Base-by-base conservation (phyloP, 2,888 invertebrate species). In the Rugalucina vietnamica region DNA sequence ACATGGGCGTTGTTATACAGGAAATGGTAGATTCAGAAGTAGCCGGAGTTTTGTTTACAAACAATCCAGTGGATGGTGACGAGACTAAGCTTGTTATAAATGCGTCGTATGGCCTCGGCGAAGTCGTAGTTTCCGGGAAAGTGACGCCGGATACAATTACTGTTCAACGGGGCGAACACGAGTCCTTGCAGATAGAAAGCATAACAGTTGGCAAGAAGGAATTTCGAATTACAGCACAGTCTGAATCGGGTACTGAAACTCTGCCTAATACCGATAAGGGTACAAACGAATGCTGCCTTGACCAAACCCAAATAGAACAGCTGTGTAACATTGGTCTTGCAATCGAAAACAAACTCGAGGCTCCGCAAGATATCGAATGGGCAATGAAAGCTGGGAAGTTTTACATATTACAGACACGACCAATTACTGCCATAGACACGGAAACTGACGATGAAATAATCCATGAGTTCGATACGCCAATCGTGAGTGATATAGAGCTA, bases 401-500 rank as follows among this genome's bases (percentile, higher is more conserved):
- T 24, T 74, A 79, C 27, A 74, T 79, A 2, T 32, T 79, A 29
- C 79, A 79, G 36, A 39, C 79, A 18, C 27, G 79, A 24, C 73
- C 60, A 0, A 79, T 79, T 27, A 65, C 74, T 24, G 37, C 73
- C 21, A 12, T 72, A n/a, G 74, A 65, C n/a, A 18, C 8, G 12
- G 79, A 79, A 24, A 79, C 73, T n/a, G 73, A 79, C 2, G 50
- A 73, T 32, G 73, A 79, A 12, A 0, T 79, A 24, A n/a, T 74
- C 27, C 79, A 79, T 57, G 79, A 79, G 57, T 73, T 79, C 34
- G 79, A 79, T 39, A 73, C 79, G 21, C 79, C 79, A n/a, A 29
- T 34, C 3, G 29, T 50, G 21, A 50, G 71, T 32, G 73, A 49
- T 4, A 73, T 27, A 39, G 79, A 60, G 21, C 27, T 57, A 5